Conservation (phyloP, 92 coral and sea anemone genomes). For the Micromussa lordhowensis region DNA sequence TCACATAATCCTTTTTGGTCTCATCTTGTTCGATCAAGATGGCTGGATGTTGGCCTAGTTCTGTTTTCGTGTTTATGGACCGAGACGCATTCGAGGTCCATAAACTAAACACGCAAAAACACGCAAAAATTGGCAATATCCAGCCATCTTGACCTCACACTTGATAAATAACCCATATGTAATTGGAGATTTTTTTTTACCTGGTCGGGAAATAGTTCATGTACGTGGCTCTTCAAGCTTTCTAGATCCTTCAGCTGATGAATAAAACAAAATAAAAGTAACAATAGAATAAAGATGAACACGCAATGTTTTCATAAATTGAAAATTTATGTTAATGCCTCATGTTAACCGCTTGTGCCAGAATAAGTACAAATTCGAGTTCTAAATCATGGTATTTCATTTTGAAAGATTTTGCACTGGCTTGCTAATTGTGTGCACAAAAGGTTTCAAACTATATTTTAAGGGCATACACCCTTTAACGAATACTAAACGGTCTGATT, state of each 20-base stretch:
- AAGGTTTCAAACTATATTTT: too few relatives aligned
- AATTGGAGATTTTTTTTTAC: conserved; percentile 27
- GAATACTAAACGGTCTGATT: too few relatives aligned
- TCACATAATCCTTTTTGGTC: too few relatives aligned
- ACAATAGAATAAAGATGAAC: neutral
- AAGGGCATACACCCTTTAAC: neutral
- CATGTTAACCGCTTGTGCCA: neutral
- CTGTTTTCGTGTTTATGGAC: too few relatives aligned
- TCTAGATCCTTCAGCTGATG: conserved; percentile 76
- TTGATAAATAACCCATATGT: too few relatives aligned
- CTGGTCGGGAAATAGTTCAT: conserved; percentile 88
- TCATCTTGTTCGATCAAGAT: too few relatives aligned
- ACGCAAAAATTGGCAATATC: too few relatives aligned
- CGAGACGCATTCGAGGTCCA: too few relatives aligned
- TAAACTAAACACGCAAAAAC: too few relatives aligned
- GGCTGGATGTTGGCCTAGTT: too few relatives aligned
- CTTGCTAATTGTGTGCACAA: neutral
- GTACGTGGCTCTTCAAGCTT: conserved; percentile 69
- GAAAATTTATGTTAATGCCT: neutral
- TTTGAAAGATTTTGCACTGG: neutral
- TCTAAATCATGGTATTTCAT: too few relatives aligned
- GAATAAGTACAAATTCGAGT: neutral
- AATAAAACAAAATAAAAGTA: neutral
- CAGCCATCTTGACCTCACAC: too few relatives aligned
- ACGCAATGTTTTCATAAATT: neutral